Conservation (phyloP, 1,140 invertebrate genomes). For the Zaprionus inermis region DNA sequence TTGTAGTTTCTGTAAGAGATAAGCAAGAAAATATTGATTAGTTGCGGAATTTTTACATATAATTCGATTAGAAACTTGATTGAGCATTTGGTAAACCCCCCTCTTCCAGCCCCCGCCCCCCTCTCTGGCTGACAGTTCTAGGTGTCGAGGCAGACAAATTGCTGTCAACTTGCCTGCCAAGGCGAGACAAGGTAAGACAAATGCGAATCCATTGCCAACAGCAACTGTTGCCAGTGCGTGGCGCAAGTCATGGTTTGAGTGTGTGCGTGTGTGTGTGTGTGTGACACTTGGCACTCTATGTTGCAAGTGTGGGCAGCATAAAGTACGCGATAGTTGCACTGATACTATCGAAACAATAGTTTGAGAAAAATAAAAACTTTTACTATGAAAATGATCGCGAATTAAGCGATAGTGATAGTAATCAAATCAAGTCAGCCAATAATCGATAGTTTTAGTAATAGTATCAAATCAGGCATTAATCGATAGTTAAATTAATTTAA, state of each 20-base stretch:
- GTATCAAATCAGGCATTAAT: no score
- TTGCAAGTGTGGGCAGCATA: background rate
- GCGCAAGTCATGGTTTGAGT: background rate
- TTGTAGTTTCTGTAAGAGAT: conserved; percentile 71
- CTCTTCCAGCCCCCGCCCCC: background rate
- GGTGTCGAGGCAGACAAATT: conserved; percentile 67
- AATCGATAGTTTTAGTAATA: background rate
- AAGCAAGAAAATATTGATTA: background rate
- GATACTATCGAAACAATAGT: background rate
- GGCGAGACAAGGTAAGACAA: conserved; percentile 47
- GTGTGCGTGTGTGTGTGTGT: conserved; percentile 4
- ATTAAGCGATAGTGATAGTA: background rate
- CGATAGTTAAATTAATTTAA: no score
- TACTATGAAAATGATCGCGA: background rate
- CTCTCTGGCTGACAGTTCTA: conserved; percentile 37
- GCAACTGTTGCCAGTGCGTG: conserved; percentile 28
- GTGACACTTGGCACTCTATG: background rate
- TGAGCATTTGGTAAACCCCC: background rate
- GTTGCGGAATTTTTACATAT: background rate
- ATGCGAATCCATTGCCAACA: conserved; percentile 41
- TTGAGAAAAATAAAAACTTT: background rate
- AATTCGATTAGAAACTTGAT: conserved; percentile 3
- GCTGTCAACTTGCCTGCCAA: conserved; percentile 58
- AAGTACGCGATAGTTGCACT: background rate
- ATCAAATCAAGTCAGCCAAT: background rate